Conservation (phyloP, 2,113 vertebrate species). For the Myotis yumanensis region DNA sequence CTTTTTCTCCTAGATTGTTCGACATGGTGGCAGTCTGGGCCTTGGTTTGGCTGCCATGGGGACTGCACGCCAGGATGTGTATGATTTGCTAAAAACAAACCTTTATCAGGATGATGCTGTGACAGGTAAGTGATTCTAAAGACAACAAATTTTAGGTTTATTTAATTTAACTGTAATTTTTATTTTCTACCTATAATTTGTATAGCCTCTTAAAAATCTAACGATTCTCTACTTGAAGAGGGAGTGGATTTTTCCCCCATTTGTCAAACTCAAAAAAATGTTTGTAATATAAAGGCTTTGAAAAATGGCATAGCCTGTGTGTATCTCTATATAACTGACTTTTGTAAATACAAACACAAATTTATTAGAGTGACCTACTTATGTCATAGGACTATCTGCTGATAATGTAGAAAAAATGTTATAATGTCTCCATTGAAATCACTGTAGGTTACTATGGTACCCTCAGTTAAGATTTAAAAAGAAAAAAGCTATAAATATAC, state of each 20-base stretch:
- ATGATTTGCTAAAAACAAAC: conserved; percentile 98
- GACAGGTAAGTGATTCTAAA: conserved; percentile 88
- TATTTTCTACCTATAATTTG: not conserved
- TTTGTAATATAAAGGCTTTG: not conserved
- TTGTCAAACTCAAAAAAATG: not conserved
- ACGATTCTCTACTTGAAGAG: conserved; percentile 45
- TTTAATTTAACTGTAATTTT: not conserved
- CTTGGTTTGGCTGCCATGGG: conserved; percentile 97
- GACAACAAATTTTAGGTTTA: not conserved
- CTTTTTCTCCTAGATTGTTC: conserved; percentile 91
- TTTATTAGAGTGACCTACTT: not conserved
- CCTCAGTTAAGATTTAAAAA: conserved; percentile 43
- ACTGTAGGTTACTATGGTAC: not conserved
- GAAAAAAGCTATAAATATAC: conserved; percentile 29
- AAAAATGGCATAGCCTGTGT: not conserved
- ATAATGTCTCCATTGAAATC: conserved; percentile 3
- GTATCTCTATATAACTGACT: not conserved
- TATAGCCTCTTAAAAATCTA: conserved; percentile 15
- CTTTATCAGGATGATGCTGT: conserved; percentile 99
- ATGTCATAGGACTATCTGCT: not conserved
- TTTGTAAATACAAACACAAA: not conserved
- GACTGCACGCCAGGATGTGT: conserved; percentile 97
- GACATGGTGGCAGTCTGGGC: conserved; percentile 96
- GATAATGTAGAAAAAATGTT: not conserved
- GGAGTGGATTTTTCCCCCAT: not conserved